Conservation (phyloP, 2,888 invertebrate species). For the Dorcus parallelipipedus region DNA sequence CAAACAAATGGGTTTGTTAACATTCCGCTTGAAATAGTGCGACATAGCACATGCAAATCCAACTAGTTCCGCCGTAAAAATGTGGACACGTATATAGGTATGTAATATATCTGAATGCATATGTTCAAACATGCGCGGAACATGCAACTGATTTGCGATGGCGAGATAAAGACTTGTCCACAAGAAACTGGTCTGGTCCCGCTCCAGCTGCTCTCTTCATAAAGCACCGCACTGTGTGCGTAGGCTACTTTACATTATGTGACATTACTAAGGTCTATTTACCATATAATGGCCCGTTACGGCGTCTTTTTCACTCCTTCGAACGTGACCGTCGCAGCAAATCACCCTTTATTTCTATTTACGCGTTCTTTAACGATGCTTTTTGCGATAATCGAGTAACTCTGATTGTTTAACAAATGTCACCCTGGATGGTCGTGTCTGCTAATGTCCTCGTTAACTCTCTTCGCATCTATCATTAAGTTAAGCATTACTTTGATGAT, state of each 20-base stretch:
- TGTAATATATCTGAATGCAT: constrained; percentile 20
- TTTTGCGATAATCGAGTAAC: background rate
- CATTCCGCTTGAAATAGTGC: background rate
- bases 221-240: constrained; percentile 3
- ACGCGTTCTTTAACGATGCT: background rate
- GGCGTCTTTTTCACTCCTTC: constrained; percentile 15
- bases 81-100: constrained; percentile 9
- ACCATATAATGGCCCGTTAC: constrained; percentile 23
- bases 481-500: background rate
- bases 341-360: constrained; percentile 16
- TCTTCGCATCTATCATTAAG: background rate
- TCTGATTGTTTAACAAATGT: background rate
- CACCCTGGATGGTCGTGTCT: background rate
- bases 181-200: background rate
- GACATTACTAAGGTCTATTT: constrained; percentile 20
- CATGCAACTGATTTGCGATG: constrained; percentile 25
- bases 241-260: constrained; percentile 13
- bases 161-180: constrained; percentile 19
- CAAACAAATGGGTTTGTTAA: constrained; percentile 11
- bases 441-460: background rate
- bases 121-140: constrained; percentile 20
- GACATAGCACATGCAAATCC: constrained; percentile 3
- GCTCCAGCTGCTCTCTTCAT: background rate
- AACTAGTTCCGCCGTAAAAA: constrained; percentile 4
- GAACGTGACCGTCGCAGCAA: constrained; percentile 15